A percentile compares a stretch with the other conserved stretches of the same genome.
phyloP scores from a whole-genome alignment of 2,113 vertebrate genomes.

The Morone saxatilis region DNA sequence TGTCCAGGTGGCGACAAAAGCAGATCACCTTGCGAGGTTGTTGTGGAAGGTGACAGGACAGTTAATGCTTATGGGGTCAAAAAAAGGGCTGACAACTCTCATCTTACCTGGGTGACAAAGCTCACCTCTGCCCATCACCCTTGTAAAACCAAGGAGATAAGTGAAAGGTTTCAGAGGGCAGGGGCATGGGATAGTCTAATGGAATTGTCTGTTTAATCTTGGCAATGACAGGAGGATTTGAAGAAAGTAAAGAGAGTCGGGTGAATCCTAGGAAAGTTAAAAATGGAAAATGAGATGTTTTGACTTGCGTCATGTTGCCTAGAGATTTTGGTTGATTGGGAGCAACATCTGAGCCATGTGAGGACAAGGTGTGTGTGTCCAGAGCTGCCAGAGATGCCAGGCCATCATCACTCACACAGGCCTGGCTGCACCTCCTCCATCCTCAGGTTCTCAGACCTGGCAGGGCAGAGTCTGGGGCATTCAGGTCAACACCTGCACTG shows the following conservation, averaged over 20 bases:
- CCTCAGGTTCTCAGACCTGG: constrained; percentile 75
- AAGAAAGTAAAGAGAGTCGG: not conserved
- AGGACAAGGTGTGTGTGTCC: constrained; percentile 33
- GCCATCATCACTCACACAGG: constrained; percentile 70
- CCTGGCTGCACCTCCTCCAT: constrained; percentile 53
- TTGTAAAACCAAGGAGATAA: constrained; percentile 9
- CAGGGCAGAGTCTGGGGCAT: constrained; percentile 69
- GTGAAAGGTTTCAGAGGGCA: not conserved
- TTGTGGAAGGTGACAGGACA: constrained; percentile 47
- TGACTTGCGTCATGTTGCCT: constrained; percentile 22
- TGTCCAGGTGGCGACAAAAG: constrained; percentile 49
- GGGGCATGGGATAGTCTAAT: not conserved
- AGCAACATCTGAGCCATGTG: constrained; percentile 33
- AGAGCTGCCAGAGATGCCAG: constrained; percentile 55
- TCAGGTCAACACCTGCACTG: constrained; percentile 67
- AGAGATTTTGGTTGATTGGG: constrained; percentile 25
- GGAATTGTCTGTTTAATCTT: not conserved
- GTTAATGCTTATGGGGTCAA: constrained; percentile 37
- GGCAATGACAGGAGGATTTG: not conserved
- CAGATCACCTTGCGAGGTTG: constrained; percentile 55
- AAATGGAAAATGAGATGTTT: constrained; percentile 32
- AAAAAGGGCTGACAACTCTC: constrained; percentile 50
- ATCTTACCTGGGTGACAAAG: constrained; percentile 51
- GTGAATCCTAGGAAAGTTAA: constrained; percentile 10
- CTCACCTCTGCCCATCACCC: constrained; percentile 19